Base-by-base conservation (phyloP, 1,140 invertebrate species). In the Drosophila rufa region DNA sequence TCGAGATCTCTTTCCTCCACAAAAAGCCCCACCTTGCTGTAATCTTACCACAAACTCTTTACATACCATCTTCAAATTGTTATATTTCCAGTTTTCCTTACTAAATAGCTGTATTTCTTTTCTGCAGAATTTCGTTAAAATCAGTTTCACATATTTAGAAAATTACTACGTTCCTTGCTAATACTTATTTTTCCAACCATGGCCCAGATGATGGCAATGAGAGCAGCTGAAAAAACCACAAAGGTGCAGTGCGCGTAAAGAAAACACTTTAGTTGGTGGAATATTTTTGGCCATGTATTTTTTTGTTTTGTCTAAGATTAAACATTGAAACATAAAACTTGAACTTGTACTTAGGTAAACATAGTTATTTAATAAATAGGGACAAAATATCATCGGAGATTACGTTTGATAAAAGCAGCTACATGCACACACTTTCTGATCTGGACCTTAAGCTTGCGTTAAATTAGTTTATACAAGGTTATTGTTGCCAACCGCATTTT, bases 211-310 rank as follows among this genome's bases (percentile, higher is more conserved):
- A 33, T 33, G 33, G 11, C 33, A 11, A 36, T 11, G 33, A 36
- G 9, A 36, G 33, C 33, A 14, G 12, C 12, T 38, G 36, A 14
- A 38, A 38, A 38, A 9, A 8, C 2, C 11, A 6, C 27, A 1
- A 12, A 51, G 15, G 4, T 33, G 33, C 8, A 3, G 17, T 2
- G 6, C 30, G 3, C 3, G 14, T 15, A 38, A 40, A 40, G 33
- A 38, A 56, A 56, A 56, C 33, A 56, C 36, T 56, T 40, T 7
- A 4, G 14, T 56, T 56, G 53, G 53, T 58, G 27, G 51, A 71
- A 27, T 71, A 71, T 73, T 71, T 73, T 73, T 73, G 67, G 69
- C 69, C 43, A 47, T 73, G 67, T 73, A 73, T 59, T 73, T 71
- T 27, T 33, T 33, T 33, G 22, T 33, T 36, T 48, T 19, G 19